Base-by-base conservation (phyloP, 2,797 vertebrate genomes). In the Manis crassicaudata region DNA sequence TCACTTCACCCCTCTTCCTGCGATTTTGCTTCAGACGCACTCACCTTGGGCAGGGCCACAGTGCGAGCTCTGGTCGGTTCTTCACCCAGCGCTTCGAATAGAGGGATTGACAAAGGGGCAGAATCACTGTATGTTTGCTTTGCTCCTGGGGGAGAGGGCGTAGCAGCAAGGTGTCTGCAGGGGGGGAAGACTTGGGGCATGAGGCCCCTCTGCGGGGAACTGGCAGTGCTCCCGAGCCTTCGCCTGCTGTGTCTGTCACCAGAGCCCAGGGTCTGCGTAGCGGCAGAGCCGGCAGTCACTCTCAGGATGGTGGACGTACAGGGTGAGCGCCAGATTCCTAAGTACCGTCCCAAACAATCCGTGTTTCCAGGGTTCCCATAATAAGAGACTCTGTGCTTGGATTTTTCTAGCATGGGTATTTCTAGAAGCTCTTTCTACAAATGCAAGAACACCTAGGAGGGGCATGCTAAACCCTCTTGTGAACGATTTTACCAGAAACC, bases 151-250 rank as follows among this genome's bases (percentile, higher is more conserved):
- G 25, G 12, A 80, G 27, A 40, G 5, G 29, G 0, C 63, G 3
- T 1, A 7, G 7, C 37, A 17, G 2, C 6, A 27, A 23, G 68
- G 14, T 1, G 0, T 23, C n/a, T 12, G 7, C 56, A n/a, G 25
- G 62, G 10, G n/a, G 37, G 43, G 29, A 62, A 25, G 46, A 52
- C 62, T 21, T 25, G 1, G 5, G 23, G 23, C 8, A 14, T n/a
- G 18, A 10, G 1, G n/a, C 4, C 0, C n/a, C 14, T 43, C 50
- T 56, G 37, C 54, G 8, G 18, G 17, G 16, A 35, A 17, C 21
- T 2, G 0, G 35, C 46, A 17, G 3, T 0, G 8, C 32, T 32
- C 37, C 37, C 7, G 25, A 27, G 12, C 40, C 21, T 3, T 1
- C 2, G 11, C 27, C 58, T 32, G 9, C 5, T 4, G 17, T 12